Evolutionary conservation across 2,888 invertebrate species (phyloP), one percentile per base, ranked within the genome.

Genomic region (Stenurella melanura): DNA sequence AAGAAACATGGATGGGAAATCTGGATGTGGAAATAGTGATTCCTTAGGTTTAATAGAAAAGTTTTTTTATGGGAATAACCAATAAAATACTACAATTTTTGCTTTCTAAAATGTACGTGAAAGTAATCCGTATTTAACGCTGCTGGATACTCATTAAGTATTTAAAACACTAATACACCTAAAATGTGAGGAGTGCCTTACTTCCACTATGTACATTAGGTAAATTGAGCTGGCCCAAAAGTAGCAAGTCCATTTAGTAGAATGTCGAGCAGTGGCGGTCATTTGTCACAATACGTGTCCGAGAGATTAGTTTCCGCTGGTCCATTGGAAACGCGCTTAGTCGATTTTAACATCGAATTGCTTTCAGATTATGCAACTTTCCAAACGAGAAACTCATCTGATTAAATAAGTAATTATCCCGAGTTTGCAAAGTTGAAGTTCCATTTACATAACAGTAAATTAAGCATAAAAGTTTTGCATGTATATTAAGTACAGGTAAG

Each of bases 311-410:
- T 75, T 77, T 67, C 58, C 69, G 70, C 79, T 50, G 75, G 73
- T 74, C 79, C 56, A 68, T 81, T 54, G 79, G 57, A 77, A 78
- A 79, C 73, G 68, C 54, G 66, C 73, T 77, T 73, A 69, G 71
- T 68, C 58, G 77, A 73, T 73, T 50, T 57, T 72, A 78, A 83
- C 83, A 84, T 74, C 74, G 81, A 81, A 84, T 80, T 80, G 84
- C 84, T 84, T 83, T 84, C 74, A 84, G 81, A 82, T 81, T 81
- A 80, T 82, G 75, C 78, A 76, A 80, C 78, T 82, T 81, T 79
- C 79, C 75, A 77, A 82, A 82, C 78, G 81, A 79, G 79, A 78
- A 81, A 78, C 79, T 80, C 80, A 73, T 74, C 73, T 75, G 63
- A 79, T 76, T 77, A 70, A 75, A 70, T 74, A 78, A 78, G 71